A percentile compares a stretch with the other conserved stretches of the same genome.
Evolutionary conservation across 2,113 vertebrate species (phyloP).

Genomic region (Vulpes ferrilata): DNA sequence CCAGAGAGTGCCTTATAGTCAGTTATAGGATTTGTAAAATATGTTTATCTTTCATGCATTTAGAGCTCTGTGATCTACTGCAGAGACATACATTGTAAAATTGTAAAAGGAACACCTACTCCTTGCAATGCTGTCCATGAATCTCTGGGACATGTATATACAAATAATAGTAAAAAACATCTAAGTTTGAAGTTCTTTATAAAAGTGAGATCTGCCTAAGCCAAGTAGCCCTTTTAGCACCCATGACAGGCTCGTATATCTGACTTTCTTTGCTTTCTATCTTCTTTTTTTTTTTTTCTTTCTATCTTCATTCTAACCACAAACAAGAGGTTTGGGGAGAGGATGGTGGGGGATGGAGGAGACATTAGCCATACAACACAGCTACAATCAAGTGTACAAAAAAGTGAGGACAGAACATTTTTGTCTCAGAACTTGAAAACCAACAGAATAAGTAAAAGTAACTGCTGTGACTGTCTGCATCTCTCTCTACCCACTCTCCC

Average conservation of each 20-base stretch:
- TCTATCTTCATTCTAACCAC: background rate
- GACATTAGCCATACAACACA: background rate
- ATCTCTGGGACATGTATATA: background rate
- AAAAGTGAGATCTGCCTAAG: background rate
- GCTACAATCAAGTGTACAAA: background rate
- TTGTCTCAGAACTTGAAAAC: constrained; percentile 10
- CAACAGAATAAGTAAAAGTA: background rate
- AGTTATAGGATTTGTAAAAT: background rate
- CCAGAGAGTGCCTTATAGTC: background rate
- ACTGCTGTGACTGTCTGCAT: background rate
- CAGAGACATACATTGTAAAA: background rate
- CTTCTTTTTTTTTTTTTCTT: background rate
- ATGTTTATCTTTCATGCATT: background rate
- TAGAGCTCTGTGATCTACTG: background rate
- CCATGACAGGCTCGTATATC: background rate
- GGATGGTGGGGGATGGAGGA: background rate
- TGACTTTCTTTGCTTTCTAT: background rate
- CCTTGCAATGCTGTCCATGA: background rate
- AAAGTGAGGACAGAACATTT: background rate
- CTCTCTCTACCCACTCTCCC: background rate
- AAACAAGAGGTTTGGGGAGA: background rate
- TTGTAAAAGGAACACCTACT: background rate
- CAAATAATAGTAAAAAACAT: background rate
- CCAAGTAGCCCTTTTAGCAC: too few species aligned
- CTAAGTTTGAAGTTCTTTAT: background rate